phyloP scores from a whole-genome alignment of 2,797 vertebrate species.

The Anguilla pacifica region DNA sequence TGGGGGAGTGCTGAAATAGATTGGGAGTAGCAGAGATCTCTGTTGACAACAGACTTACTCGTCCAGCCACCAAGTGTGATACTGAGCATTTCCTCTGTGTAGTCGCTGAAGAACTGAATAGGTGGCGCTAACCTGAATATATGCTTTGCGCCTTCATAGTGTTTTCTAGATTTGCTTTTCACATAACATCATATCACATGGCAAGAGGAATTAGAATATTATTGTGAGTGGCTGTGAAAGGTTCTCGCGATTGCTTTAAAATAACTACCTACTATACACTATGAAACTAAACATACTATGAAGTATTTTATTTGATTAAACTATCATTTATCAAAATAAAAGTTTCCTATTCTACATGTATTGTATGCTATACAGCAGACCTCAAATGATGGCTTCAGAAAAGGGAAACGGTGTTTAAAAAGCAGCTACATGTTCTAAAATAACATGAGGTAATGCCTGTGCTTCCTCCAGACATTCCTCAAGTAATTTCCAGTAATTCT shows the following conservation, averaged over 20 bases:
- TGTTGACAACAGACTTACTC: not conserved
- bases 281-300: not conserved
- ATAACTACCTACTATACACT: too few species aligned
- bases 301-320: not conserved
- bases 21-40: not conserved
- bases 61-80: too few species aligned
- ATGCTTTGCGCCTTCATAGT: not conserved
- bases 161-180: not conserved
- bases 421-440: not conserved
- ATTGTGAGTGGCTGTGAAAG: not conserved
- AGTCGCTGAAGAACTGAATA: not conserved
- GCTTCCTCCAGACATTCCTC: not conserved
- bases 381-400: not conserved
- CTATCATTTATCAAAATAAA: not conserved
- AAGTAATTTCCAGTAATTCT: too few species aligned
- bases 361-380: not conserved
- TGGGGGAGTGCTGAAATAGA: conserved; percentile 51
- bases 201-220: not conserved
- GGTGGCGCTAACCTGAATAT: not conserved
- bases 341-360: not conserved
- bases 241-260: not conserved
- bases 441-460: not conserved
- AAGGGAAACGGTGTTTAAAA: not conserved
- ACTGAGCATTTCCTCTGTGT: not conserved
- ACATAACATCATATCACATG: not conserved